Conservation (phyloP, 2,888 invertebrate species). For the Tinea pellionella region DNA sequence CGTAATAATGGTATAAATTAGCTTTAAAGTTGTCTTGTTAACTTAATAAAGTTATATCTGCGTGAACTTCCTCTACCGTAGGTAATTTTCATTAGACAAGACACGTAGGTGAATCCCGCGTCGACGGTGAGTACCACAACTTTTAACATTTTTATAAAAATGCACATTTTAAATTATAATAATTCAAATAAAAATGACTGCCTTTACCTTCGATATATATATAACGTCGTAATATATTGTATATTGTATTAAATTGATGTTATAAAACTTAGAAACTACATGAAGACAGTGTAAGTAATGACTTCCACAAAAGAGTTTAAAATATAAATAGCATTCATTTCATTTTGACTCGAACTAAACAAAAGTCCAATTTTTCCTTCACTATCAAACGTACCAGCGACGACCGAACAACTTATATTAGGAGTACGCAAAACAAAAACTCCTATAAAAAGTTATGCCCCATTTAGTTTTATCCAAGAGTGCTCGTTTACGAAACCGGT, state of each 20-base stretch:
- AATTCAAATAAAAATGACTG: no score
- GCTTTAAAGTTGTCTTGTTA: constrained; percentile 8
- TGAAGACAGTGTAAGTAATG: not conserved
- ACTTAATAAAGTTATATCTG: constrained; percentile 10
- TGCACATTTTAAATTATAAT: not conserved
- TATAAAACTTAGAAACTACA: not conserved
- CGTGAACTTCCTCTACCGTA: constrained; percentile 1
- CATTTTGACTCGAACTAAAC: constrained; percentile 4
- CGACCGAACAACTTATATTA: constrained; percentile 27
- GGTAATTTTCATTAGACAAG: constrained; percentile 13
- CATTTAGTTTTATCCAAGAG: constrained; percentile 49
- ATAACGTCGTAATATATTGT: no score
- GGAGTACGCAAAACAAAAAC: constrained; percentile 41
- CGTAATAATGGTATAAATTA: not conserved
- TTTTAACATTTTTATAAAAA: not conserved
- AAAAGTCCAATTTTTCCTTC: constrained; percentile 12
- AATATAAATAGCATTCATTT: constrained; percentile 10
- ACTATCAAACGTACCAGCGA: constrained; percentile 12
- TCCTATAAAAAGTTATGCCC: constrained; percentile 57
- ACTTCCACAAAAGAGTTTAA: not conserved
- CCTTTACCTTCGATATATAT: no score
- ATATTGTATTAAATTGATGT: no score
- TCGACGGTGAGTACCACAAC: not conserved
- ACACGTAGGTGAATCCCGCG: constrained; percentile 1
- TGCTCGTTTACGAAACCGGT: constrained; percentile 51